Base-by-base conservation (phyloP, 1,140 invertebrate species). In the Acromyrmex echinatior region DNA sequence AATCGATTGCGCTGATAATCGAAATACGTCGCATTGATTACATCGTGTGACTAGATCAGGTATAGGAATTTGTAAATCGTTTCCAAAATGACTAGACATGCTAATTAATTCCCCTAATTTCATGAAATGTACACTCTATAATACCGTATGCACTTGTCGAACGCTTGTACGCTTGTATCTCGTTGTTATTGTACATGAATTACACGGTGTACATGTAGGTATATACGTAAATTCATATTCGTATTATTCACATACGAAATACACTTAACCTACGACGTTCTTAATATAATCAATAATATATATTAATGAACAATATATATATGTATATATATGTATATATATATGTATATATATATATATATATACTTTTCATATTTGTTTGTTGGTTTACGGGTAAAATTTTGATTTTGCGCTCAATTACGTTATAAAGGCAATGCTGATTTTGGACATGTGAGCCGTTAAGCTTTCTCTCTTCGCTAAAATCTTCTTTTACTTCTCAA, bases 401-500 rank as follows among this genome's bases (percentile, higher is more conserved):
- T 84, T 95, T 95, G 95, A 95, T 95, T 94, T 94, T 94, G 93
- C 92, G 95, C 95, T 95, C 95, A 94, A 94, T 94, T 94, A 93
- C 81, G 87, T 94, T 91, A 93, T 91, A 88, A 95, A 95, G 95
- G 95, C 95, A 95, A 95, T 93, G 81, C 65, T 89, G 58, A 86
- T 89, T 89, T 81, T 31, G 74, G 82, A 87, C 51, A 53, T 71
- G 62, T 51, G 45, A 73, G 56, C 53, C 45, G 58, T 82, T 21
- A 63, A 60, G 39, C 56, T n/a, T 74, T 58, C 53, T 65, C 35
- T n/a, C n/a, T 45, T 25, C 5, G 70, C 86, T 78, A 85, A 62
- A 74, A 70, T 90, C 70, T 80, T 16, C 7, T 53, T 21, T 53
- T 25, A 9, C 28, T 86, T 5, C 10, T 65, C 28, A 21, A 10